Base-by-base conservation (phyloP, 1,140 invertebrate genomes). In the Rhynchophorus ferrugineus region DNA sequence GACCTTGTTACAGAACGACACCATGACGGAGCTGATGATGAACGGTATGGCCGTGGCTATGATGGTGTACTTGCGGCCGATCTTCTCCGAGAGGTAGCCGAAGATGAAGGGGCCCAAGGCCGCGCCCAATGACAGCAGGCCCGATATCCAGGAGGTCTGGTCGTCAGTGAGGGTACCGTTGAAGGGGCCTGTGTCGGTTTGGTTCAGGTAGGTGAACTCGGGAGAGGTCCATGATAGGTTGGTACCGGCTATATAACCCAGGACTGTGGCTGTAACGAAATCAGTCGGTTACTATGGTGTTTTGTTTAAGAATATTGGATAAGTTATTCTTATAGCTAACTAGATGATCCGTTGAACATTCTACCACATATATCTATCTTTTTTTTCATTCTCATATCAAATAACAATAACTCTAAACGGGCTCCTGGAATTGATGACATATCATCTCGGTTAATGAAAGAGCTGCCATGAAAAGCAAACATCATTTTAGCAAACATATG, bases 91-190 rank as follows among this genome's bases (percentile, higher is more conserved):
- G 0, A 69, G 36, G 29, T 62, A 59, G 7, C 71, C 72, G 18
- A 71, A 70, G 2, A 62, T 5, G 17, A 61, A 58, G 0, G 65
- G 61, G 1, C 63, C 64, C 13, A 62, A 50, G 2, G 89, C 73
- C n/a, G 88, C 87, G 11, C 89, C 90, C 13, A 93, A 62, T 0
- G 87, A 78, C 42, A 92, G 70, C 2, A 93, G 66, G 1, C 78
- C 73, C 0, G 54, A 14, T 0, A 69, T 51, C 54, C 42, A 59
- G 1, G 54, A 56, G 2, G 39, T 34, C 35, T 59, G 36, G 9
- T 50, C 45, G 5, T 44, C 42, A n/a, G 52, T 22, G 3, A 51
- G 24, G 7, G 21, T 43, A 1, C 55, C 51, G 0, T 71, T 72
- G 3, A 67, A 56, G 7, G 61, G 61, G 24, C 55, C 62, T 5